Base-by-base conservation (phyloP, 2,113 vertebrate species). In the Rhinichthys klamathensis region DNA sequence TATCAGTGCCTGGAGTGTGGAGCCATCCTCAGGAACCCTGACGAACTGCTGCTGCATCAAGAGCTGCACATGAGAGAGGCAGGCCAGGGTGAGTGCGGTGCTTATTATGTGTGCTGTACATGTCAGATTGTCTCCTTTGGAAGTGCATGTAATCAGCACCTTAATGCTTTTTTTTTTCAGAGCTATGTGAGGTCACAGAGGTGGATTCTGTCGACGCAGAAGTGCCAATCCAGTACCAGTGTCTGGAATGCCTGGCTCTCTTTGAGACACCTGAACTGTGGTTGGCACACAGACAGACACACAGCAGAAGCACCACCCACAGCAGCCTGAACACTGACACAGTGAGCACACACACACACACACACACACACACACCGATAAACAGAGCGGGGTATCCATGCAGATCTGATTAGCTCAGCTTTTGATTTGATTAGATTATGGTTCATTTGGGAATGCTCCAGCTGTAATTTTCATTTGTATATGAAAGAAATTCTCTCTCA, bases 1-100 rank as follows among this genome's bases (percentile, higher is more conserved):
- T 97, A 96, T 89, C 97, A 97, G 91, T 98, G 97, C 83, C 91
- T 96, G 84, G 96, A 97, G 82, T 98, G 97, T 65, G 96, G 94
- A 2, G 92, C 95, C 78, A 89, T 97, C 56, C 94, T 98, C 5
- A 84, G 94, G 15, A 95, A 96, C 67, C 93, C 95, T 0, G 92
- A 96, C 0, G 96, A 97, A 80, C 95, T 98, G 76, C 93, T 98
- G 78, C 94, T 95, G 79, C 97, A 97, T 90, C 96, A 97, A 88
- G 96, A 96, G 73, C 93, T 96, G 92, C 97, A 98, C 91, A 95
- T 97, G 92, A 94, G 93, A 35, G 96, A 95, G 84, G 91, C 92
- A 6, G 91, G 92, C 65, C 84, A 94, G 90, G 92, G 80, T 82
- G 80, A 82, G 80, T 46, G 23, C 23, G 5, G 38, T 25, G 13